Evolutionary conservation across 2,113 vertebrate genomes (phyloP).

Genomic region (Phylloscopus trochilus): DNA sequence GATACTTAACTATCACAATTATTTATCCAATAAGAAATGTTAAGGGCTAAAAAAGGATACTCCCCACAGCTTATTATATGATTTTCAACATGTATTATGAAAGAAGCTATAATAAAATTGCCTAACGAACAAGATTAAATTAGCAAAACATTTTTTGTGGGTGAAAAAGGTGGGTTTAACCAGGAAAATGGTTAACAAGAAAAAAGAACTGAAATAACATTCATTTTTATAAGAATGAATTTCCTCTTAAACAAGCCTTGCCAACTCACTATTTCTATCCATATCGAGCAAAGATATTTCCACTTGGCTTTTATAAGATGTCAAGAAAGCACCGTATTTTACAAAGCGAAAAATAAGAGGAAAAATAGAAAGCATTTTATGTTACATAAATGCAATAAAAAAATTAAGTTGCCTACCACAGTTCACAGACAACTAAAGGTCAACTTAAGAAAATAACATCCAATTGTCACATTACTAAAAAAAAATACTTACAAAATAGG

Average conservation of each 20-base stretch:
- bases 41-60: not conserved
- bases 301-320: not conserved
- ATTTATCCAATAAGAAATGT: not conserved
- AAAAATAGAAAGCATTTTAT: not conserved
- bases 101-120: not conserved
- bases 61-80: not conserved
- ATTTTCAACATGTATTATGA: not conserved
- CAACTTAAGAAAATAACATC: not conserved
- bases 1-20: not conserved
- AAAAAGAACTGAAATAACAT: not conserved
- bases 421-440: not conserved
- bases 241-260: not conserved
- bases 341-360: not conserved
- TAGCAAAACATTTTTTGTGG: not conserved
- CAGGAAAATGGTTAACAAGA: not conserved
- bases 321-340: not conserved
- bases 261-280: not conserved
- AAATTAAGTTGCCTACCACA: not conserved
- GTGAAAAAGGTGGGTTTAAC: not conserved
- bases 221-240: not conserved
- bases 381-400: not conserved
- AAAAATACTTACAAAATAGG: slow-evolving; percentile 88
- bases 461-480: not conserved
- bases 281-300: not conserved
- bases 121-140: not conserved